Percentiles rank a stretch among this genome's conserved stretches.
Conservation (phyloP, 2,888 invertebrate species). For the Erpobdella octoculata region DNA sequence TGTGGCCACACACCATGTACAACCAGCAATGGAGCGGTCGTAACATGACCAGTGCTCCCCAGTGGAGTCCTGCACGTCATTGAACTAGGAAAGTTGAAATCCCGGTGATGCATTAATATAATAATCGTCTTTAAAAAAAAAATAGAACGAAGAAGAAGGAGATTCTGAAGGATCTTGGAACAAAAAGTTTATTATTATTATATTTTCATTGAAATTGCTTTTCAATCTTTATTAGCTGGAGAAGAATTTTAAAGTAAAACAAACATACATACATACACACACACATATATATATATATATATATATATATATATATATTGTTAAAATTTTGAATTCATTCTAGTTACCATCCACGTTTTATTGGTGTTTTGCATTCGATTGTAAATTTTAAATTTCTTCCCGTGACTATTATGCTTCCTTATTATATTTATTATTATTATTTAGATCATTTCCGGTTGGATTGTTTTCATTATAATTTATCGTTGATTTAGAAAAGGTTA, state of each 20-base stretch:
- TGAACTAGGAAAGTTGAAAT: slow-evolving; percentile 9
- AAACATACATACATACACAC: too few species aligned
- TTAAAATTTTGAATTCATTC: too few species aligned
- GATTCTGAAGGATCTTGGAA: too few species aligned
- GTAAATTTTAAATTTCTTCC: not conserved
- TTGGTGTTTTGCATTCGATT: not conserved
- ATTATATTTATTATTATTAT: slow-evolving; percentile 1
- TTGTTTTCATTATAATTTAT: too few species aligned
- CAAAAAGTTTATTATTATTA: too few species aligned
- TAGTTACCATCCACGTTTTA: too few species aligned
- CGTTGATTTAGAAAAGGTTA: too few species aligned
- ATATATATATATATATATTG: slow-evolving; percentile 4
- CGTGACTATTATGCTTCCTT: not conserved
- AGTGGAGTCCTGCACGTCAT: slow-evolving; percentile 17
- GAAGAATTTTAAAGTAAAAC: slow-evolving; percentile 4
- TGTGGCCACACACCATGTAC: slow-evolving; percentile 17
- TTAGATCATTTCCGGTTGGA: not conserved
- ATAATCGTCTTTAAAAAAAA: too few species aligned
- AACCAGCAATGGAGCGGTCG: not conserved
- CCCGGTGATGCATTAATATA: too few species aligned
- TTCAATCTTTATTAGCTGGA: slow-evolving; percentile 1
- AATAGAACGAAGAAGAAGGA: too few species aligned
- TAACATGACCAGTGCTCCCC: slow-evolving; percentile 3
- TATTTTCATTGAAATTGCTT: not conserved
- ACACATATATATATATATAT: not conserved